Evolutionary conservation across 2,888 invertebrate genomes (phyloP), one percentile per base, ranked within the genome.

Genomic region (Folsomia candida): DNA sequence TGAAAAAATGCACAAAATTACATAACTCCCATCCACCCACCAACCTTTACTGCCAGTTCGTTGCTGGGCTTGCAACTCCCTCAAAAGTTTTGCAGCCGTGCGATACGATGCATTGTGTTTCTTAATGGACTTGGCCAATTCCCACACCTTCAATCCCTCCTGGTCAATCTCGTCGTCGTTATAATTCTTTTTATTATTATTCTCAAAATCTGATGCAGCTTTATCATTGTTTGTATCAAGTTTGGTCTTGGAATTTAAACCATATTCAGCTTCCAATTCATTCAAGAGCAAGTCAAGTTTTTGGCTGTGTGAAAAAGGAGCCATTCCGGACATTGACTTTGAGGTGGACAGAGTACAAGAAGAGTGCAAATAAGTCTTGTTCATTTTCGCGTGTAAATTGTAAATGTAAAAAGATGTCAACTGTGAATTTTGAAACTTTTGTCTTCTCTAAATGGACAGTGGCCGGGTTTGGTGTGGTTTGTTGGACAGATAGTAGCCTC

Each of bases 251-350:
- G 14, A 22, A n/a, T n/a, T n/a, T n/a, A n/a, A n/a, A 29, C 26
- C 20, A 20, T 67, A 29, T 57, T 54, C 20, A 26, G 6, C 27
- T 29, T 73, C 71, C 27, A 66, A 71, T 20, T 26, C 26, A 63
- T 73, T 69, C 57, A 71, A 71, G 64, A 73, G 59, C 2, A 37
- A 6, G 62, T 71, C 71, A 11, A 73, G 68, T 61, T 47, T 51
- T 61, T 70, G 73, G 54, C 54, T 22, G 54, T 54, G 22, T 4
- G 11, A 4, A 25, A 25, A 3, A 9, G 24, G 24, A 59, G 4
- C n/a, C 11, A 25, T 24, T 3, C 2, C 24, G 27, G 59, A 25
- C 25, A 59, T 24, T 14, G 59, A 20, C 22, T 59, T 59, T 59
- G 25, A 57, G 4, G 9, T n/a, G 47, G 47, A 9, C 14, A 47